Percentiles rank a stretch among this genome's conserved stretches.
These are phyloP conservation scores for Sicus ferrugineus DNA, from an alignment of 2,888 invertebrate species.

Conservation along the genomic window DNA sequence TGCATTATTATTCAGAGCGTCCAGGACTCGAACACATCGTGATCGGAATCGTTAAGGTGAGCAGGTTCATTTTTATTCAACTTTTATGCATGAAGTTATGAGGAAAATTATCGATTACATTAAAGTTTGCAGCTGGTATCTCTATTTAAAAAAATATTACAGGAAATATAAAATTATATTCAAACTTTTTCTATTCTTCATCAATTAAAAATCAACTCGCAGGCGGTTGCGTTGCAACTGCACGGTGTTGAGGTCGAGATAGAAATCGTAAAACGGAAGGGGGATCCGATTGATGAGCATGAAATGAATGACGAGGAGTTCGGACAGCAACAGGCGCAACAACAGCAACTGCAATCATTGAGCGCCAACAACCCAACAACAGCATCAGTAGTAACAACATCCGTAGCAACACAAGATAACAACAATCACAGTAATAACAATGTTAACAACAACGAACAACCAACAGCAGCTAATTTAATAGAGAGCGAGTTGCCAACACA, in stretches of 20 bases:
- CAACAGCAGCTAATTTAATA: neutral
- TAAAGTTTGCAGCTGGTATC: too few relatives aligned
- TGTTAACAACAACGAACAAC: slow-evolving; percentile 9
- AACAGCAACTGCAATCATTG: slow-evolving; percentile 42
- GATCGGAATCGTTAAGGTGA: slow-evolving; percentile 94
- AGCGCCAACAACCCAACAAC: slow-evolving; percentile 31
- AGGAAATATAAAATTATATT: too few relatives aligned
- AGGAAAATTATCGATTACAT: too few relatives aligned
- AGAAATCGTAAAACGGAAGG: slow-evolving; percentile 85
- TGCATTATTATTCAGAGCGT: slow-evolving; percentile 96
- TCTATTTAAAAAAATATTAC: too few relatives aligned
- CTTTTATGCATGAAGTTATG: too few relatives aligned
- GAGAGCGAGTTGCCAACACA: neutral
- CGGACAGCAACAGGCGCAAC: slow-evolving; percentile 46
- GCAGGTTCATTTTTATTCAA: too few relatives aligned
- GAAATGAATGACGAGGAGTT: slow-evolving; percentile 54
- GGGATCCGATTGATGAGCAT: slow-evolving; percentile 68
- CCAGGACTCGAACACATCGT: slow-evolving; percentile 95
- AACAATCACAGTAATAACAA: slow-evolving; percentile 41
- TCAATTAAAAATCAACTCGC: slow-evolving; percentile 33
- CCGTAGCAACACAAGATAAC: slow-evolving; percentile 41
- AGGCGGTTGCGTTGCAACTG: slow-evolving; percentile 93
- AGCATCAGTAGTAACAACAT: slow-evolving; percentile 39
- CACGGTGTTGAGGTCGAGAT: slow-evolving; percentile 94
- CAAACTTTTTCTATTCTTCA: too few relatives aligned